A percentile compares a stretch with the other conserved stretches of the same genome.
Conservation (phyloP, 2,888 invertebrate species). For the Galeopsomyia nigrocyanea region DNA sequence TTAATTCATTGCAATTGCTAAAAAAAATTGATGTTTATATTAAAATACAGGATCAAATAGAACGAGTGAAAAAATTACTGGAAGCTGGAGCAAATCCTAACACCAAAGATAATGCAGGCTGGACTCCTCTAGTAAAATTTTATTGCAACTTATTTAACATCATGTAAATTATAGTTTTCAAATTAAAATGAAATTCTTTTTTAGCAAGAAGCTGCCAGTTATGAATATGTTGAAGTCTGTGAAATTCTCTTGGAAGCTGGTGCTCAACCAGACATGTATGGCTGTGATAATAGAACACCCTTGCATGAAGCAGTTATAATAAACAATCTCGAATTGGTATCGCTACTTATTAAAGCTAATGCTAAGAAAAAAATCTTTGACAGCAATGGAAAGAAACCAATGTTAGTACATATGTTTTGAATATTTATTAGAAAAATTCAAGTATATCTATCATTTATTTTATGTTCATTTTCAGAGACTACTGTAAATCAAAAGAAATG, state of each 20-base stretch:
- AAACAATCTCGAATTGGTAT: slow-evolving; percentile 70
- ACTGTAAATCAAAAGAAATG: slow-evolving; percentile 56
- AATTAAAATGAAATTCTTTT: slow-evolving; percentile 45
- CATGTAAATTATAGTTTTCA: slow-evolving; percentile 1
- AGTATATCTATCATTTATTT: slow-evolving; percentile 9
- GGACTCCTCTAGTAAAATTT: slow-evolving; percentile 75
- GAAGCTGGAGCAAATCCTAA: slow-evolving; percentile 76
- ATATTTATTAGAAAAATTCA: slow-evolving; percentile 6
- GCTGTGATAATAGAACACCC: slow-evolving; percentile 75
- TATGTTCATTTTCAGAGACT: slow-evolving; percentile 54
- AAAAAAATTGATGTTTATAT: slow-evolving; percentile 14
- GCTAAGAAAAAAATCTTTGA: slow-evolving; percentile 73
- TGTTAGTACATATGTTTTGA: slow-evolving; percentile 63
- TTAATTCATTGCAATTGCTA: slow-evolving; percentile 10
- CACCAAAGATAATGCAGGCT: slow-evolving; percentile 78
- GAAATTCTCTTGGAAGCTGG: slow-evolving; percentile 73
- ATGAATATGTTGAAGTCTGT: slow-evolving; percentile 72
- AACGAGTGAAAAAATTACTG: slow-evolving; percentile 71
- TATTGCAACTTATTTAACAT: not conserved
- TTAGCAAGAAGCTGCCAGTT: slow-evolving; percentile 77
- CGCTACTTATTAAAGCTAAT: slow-evolving; percentile 73
- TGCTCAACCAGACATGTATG: slow-evolving; percentile 75
- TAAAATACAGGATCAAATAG: slow-evolving; percentile 68
- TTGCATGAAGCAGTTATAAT: slow-evolving; percentile 77
- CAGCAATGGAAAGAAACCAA: slow-evolving; percentile 72